Conservation (phyloP, 1,140 invertebrate genomes). For the Chionoecetes opilio region DNA sequence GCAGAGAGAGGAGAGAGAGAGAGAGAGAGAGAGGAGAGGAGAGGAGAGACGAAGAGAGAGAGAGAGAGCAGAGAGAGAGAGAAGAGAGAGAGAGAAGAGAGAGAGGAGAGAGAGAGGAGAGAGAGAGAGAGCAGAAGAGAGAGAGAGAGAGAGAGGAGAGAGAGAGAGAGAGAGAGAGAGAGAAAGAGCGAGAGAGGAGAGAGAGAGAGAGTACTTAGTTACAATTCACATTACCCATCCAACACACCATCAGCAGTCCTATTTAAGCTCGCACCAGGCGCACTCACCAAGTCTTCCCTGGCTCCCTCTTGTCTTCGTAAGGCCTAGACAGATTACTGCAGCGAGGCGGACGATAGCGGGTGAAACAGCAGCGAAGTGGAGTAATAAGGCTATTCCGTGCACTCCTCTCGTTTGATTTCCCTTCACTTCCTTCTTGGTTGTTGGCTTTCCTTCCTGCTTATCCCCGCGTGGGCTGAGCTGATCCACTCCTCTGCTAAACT, state of each 20-base stretch:
- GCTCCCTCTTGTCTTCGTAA: not conserved
- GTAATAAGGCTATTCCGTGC: conserved; percentile 17
- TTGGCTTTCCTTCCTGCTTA: conserved; percentile 15
- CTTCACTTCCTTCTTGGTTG: conserved; percentile 27
- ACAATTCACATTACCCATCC: not conserved
- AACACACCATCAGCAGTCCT: not conserved
- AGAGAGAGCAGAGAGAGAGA: no score
- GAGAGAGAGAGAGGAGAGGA: no score
- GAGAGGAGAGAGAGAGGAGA: no score
- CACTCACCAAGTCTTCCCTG: not conserved
- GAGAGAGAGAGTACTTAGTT: conserved; percentile 22
- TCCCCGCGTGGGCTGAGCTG: not conserved
- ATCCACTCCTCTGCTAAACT: not conserved
- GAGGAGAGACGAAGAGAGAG: no score
- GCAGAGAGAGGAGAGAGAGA: no score
- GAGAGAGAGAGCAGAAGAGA: no score
- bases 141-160: no score
- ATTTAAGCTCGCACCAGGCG: not conserved
- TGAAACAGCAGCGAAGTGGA: not conserved
- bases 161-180: no score
- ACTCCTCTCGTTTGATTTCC: conserved; percentile 18
- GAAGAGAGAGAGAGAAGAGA: no score
- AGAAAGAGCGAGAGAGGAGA: no score
- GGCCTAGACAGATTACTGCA: not conserved
- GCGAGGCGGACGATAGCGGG: not conserved